Percentiles rank a stretch among this genome's conserved stretches.
These are phyloP conservation scores for Leucopternis melanops DNA, from an alignment of 2,113 vertebrate genomes.

Conservation along the genomic window DNA sequence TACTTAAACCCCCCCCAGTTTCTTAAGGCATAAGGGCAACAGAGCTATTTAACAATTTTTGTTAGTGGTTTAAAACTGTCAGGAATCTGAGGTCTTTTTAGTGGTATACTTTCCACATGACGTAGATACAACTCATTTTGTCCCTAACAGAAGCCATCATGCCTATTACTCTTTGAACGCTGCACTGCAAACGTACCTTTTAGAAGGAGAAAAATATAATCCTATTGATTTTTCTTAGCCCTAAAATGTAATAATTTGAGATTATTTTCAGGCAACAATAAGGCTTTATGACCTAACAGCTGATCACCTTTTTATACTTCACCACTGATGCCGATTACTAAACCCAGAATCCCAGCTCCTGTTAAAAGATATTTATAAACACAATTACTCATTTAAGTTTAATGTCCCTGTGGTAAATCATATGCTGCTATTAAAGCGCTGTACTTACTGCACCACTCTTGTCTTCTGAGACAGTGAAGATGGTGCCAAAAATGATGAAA, in stretches of 20 bases:
- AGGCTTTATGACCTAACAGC: slow-evolving; percentile 12
- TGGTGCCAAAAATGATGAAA: too few relatives aligned
- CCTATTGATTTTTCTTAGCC: slow-evolving; percentile 35
- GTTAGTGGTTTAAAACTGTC: slow-evolving; percentile 27
- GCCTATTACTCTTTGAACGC: neutral
- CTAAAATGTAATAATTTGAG: slow-evolving; percentile 44
- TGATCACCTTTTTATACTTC: neutral
- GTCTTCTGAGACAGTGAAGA: neutral
- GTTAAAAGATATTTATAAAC: slow-evolving; percentile 22
- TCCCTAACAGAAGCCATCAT: neutral
- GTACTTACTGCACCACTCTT: slow-evolving; percentile 1
- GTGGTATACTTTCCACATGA: neutral
- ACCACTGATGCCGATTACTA: neutral
- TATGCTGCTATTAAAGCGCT: neutral
- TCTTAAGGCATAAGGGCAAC: slow-evolving; percentile 5
- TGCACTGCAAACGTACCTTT: slow-evolving; percentile 9
- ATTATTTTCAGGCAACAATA: slow-evolving; percentile 23
- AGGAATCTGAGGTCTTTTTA: slow-evolving; percentile 18
- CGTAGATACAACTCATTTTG: neutral
- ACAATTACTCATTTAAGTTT: slow-evolving; percentile 38
- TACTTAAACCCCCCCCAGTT: neutral
- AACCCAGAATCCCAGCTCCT: neutral
- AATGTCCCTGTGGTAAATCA: slow-evolving; percentile 23
- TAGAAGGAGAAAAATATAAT: slow-evolving; percentile 6
- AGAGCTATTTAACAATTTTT: slow-evolving; percentile 31